Evolutionary conservation across 2,888 invertebrate genomes (phyloP), one percentile per base, ranked within the genome.

Genomic region (Drosophila limbata): DNA sequence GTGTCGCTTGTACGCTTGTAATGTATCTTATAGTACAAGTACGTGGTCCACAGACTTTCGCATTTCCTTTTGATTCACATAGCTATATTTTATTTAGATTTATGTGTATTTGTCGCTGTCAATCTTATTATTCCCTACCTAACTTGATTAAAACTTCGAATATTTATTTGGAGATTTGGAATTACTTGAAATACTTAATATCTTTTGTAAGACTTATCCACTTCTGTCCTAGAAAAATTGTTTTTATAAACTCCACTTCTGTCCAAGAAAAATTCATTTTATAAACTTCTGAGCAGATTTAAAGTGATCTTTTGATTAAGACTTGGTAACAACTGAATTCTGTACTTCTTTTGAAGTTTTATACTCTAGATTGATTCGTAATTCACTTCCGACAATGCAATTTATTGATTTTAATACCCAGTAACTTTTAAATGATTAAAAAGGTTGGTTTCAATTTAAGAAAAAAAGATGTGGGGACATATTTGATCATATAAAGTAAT

Each of bases 1-100:
- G 66, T 62, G 59, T 50, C 55, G 62, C 60, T 39, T 63, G 35
- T 19, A 52, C 44, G 47, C 60, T 51, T 56, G 51, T 40, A 53
- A 63, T 64, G 74, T 53, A 77, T 66, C 59, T 61, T 44, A 28
- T 17, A 73, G 53, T 53, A 61, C 51, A 59, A 42, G 25, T 60
- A 77, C 53, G 64, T 61, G 61, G 57, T 45, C 40, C 37, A 39
- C 52, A 62, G 69, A 69, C 77, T 85, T 82, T 79, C 73, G 76
- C 76, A 25, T 76, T 69, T 84, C 68, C 77, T 59, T 61, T 40
- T 40, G 48, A 40, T 10, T 44, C 2, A 31, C 5, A 25, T 25
- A 45, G 6, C 25, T 2, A 28, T 8, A 9, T 21, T 8, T 53
- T 40, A 35, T 15, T 19, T 6, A 21, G 13, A 50, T 64, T 8